Evolutionary conservation across 2,888 invertebrate genomes (phyloP).

Genomic region (Hofmannophila pseudospretella): DNA sequence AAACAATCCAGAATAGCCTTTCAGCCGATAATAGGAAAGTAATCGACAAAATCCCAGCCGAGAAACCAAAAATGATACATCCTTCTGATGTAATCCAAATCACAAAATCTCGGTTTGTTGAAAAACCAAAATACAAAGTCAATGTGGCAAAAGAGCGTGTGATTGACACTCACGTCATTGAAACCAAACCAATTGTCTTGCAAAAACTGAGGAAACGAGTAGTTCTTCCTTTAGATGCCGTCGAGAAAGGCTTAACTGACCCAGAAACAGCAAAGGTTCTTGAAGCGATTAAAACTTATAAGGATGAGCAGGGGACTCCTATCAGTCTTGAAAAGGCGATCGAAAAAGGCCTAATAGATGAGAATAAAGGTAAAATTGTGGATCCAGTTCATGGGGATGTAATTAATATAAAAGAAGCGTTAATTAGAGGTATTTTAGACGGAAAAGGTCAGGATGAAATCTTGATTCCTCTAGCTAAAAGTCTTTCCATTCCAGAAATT

Average conservation of each 20-base stretch:
- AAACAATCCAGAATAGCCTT: constrained; percentile 67
- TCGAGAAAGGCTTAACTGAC: constrained; percentile 88
- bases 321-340: constrained; percentile 88
- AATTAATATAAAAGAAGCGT: constrained; percentile 89
- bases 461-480: constrained; percentile 87
- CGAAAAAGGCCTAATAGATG: constrained; percentile 82
- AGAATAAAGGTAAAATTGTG: constrained; percentile 85
- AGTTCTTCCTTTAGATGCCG: constrained; percentile 85
- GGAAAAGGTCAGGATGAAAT: constrained; percentile 85
- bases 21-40: constrained; percentile 50
- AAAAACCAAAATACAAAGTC: constrained; percentile 82
- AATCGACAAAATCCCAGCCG: constrained; percentile 26
- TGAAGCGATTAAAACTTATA: constrained; percentile 77
- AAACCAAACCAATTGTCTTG: constrained; percentile 83
- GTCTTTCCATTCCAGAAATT: constrained; percentile 89
- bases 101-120: constrained; percentile 74
- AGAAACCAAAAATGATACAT: constrained; percentile 28
- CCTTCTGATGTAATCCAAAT: constrained; percentile 77
- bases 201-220: constrained; percentile 89
- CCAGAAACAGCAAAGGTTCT: constrained; percentile 84
- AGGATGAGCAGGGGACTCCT: constrained; percentile 76
- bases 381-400: constrained; percentile 91
- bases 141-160: constrained; percentile 80
- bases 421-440: constrained; percentile 89
- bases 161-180: constrained; percentile 75